Evolutionary conservation across 2,797 vertebrate species (phyloP).

Genomic region (Meriones psammophilus): DNA sequence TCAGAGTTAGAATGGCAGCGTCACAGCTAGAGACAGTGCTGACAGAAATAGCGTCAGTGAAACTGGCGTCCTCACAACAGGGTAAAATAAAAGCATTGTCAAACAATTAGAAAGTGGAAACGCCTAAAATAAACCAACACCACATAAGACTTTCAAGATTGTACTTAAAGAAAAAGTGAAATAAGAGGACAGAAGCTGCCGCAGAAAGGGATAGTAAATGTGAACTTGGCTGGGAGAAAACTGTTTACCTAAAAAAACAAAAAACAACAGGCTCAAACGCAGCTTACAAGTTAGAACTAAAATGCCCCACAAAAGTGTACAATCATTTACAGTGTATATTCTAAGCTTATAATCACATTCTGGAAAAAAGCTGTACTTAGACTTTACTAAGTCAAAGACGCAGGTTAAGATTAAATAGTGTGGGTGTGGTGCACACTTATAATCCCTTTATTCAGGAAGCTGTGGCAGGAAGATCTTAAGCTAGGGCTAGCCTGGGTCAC

Average conservation of each 20-base stretch:
- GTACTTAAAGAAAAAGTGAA: not conserved
- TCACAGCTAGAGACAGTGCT: not conserved
- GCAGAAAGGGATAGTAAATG: not conserved
- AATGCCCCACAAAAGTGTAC: not conserved
- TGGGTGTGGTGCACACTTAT: not conserved
- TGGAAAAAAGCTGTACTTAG: not conserved
- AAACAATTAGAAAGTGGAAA: slow-evolving; percentile 51
- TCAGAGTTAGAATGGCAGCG: slow-evolving; percentile 39
- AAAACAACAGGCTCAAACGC: not conserved
- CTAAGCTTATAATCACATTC: slow-evolving; percentile 2
- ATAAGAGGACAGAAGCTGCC: not conserved
- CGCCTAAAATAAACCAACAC: not conserved
- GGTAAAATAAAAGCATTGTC: slow-evolving; percentile 54
- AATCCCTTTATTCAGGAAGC: not conserved
- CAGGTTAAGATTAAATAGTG: not conserved
- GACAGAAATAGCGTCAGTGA: not conserved
- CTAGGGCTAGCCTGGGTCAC: not conserved
- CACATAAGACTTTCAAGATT: slow-evolving; percentile 41
- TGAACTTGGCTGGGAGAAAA: slow-evolving; percentile 8
- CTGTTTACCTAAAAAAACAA: not conserved
- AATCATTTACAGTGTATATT: not conserved
- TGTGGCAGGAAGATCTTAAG: not conserved
- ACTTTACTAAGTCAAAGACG: slow-evolving; percentile 13
- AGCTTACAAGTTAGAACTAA: not conserved
- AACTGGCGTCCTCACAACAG: slow-evolving; percentile 46